These are phyloP conservation scores for Pristiophorus japonicus DNA, from an alignment of 2,113 vertebrate genomes.

Conservation along the genomic window DNA sequence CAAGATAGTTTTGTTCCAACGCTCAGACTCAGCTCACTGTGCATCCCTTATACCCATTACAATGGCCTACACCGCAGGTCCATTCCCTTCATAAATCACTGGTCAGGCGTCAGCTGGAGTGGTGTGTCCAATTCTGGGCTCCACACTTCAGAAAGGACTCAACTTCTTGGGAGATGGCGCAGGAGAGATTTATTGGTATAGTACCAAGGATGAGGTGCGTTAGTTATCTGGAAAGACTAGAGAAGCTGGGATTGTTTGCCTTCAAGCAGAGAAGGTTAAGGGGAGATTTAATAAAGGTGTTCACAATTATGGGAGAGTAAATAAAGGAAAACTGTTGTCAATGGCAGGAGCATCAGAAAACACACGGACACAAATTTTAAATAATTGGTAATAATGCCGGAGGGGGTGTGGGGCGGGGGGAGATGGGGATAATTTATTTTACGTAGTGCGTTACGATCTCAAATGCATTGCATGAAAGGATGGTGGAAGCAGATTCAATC, in stretches of 20 bases:
- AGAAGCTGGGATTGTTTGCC: neutral
- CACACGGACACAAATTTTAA: neutral
- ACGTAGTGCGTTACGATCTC: neutral
- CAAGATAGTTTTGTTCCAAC: constrained; percentile 26
- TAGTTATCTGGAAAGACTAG: neutral
- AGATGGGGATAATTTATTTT: neutral
- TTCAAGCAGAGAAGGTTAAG: neutral
- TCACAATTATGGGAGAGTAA: neutral
- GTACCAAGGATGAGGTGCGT: neutral
- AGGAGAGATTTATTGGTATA: neutral
- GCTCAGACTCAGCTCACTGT: neutral
- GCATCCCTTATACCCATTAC: neutral
- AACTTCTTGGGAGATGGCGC: neutral
- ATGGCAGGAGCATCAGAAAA: neutral
- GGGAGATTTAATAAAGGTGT: neutral
- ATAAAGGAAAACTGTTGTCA: neutral
- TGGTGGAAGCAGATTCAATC: neutral
- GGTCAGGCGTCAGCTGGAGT: neutral
- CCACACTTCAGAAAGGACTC: neutral
- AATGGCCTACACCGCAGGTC: neutral
- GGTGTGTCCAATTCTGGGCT: neutral
- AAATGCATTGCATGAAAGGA: neutral
- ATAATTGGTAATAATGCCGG: no score
- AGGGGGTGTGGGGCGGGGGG: no score
- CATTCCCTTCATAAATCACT: neutral